Evolutionary conservation across 2,888 invertebrate species (phyloP), one percentile per base, ranked within the genome.

Genomic region (Lasioglossum calceatum): DNA sequence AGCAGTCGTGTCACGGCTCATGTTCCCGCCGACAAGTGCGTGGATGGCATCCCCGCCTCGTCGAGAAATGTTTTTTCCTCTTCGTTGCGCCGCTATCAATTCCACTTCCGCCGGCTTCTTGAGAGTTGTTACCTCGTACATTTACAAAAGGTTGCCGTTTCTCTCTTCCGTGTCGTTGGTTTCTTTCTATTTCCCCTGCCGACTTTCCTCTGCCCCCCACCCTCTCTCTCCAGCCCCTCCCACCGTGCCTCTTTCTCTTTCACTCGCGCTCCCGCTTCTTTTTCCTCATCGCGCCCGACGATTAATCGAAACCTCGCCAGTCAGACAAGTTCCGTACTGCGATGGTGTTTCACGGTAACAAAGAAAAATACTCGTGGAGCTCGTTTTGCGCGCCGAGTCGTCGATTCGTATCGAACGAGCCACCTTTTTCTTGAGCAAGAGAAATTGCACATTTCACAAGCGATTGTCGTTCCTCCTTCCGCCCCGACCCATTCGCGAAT

Each of bases 251-350:
- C 58, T 12, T 58, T n/a, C 58, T n/a, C 1, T 27, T 27, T 16
- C 16, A 12, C 54, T 10, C 32, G 12, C 2, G 39, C 58, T 12
- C 5, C 77, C 23, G 39, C 27, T 5, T 54, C 50, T 61, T 75
- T 71, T 78, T 71, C 39, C 42, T 32, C 77, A 7, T 77, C 64
- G 36, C 23, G 23, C 23, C 36, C 80, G 70, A 54, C 85, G 81
- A 85, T 86, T 86, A 86, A 86, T 86, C 86, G 86, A 81, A 81
- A 77, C 71, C 77, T 54, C 80, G 77, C 84, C 54, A 64, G 85
- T 85, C 77, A 76, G 81, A 73, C 71, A 70, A 71, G 80, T 75
- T 71, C n/a, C 80, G 61, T 74, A 32, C 58, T 23, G 72, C 42
- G 32, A 74, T 58, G 74, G 79, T 58, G 54, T 77, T 78, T 61